Conservation (phyloP, 2,888 invertebrate genomes). For the Melitaea athalia region DNA sequence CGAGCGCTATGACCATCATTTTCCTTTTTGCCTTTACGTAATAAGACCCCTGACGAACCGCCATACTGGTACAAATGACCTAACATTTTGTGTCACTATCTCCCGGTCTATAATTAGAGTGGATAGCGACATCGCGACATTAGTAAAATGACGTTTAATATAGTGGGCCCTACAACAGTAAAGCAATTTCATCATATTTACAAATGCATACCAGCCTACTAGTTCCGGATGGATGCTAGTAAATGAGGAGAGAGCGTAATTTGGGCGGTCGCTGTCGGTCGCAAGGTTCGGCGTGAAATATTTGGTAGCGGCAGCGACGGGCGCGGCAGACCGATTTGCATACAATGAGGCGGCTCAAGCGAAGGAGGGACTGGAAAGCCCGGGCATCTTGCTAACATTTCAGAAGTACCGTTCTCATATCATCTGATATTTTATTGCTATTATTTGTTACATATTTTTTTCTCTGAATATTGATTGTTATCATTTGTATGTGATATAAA, state of each 20-base stretch:
- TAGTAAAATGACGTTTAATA: neutral
- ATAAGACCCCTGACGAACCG: no score
- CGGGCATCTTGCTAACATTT: slow-evolving; percentile 65
- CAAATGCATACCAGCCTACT: neutral
- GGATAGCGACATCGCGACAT: no score
- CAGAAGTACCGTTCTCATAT: slow-evolving; percentile 70
- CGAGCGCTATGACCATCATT: no score
- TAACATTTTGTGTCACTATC: no score
- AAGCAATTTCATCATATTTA: neutral
- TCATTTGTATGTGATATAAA: no score
- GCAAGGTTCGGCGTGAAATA: slow-evolving; percentile 63
- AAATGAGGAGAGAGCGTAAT: slow-evolving; percentile 49
- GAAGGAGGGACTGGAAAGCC: slow-evolving; percentile 66
- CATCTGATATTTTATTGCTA: slow-evolving; percentile 55
- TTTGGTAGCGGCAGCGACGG: slow-evolving; percentile 72
- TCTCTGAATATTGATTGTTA: neutral
- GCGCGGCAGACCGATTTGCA: slow-evolving; percentile 65
- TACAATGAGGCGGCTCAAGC: slow-evolving; percentile 68
- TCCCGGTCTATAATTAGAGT: no score
- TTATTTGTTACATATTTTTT: slow-evolving; percentile 41
- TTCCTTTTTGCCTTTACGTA: no score
- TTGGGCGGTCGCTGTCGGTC: slow-evolving; percentile 58
- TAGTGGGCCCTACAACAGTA: neutral
- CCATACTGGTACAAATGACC: no score
- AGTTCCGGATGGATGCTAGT: slow-evolving; percentile 10